Conservation (phyloP, 2,888 invertebrate species). For the Andrena bicolor region DNA sequence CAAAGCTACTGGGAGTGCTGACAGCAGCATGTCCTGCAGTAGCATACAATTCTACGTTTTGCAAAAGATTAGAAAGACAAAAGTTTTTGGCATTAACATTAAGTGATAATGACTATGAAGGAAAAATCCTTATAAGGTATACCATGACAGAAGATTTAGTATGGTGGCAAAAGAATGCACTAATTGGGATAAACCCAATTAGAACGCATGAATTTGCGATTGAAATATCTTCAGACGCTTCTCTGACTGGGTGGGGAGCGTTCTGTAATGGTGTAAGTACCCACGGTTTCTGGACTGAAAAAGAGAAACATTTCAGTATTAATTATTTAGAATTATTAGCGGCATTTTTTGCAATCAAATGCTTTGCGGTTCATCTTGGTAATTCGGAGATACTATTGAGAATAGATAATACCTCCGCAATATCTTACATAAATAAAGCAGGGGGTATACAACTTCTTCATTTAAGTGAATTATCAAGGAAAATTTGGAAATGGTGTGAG, state of each 20-base stretch:
- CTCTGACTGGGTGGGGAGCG: background rate
- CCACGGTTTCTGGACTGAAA: background rate
- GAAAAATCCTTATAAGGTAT: background rate
- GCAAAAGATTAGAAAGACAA: slow-evolving; percentile 1
- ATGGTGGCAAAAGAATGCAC: background rate
- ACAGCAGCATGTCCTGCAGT: slow-evolving; percentile 3
- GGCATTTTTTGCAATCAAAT: background rate
- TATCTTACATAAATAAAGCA: background rate
- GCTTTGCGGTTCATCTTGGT: background rate
- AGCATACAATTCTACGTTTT: background rate
- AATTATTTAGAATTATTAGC: slow-evolving; percentile 1
- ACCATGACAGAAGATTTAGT: background rate
- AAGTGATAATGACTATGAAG: background rate
- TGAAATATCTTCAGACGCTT: background rate
- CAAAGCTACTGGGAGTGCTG: background rate
- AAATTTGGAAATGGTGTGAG: slow-evolving; percentile 23
- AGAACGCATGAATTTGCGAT: background rate
- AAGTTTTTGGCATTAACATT: background rate
- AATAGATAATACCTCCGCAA: background rate
- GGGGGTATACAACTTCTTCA: background rate
- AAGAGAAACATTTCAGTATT: background rate
- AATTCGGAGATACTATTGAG: background rate
- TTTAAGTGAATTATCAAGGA: background rate
- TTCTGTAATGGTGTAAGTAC: background rate
- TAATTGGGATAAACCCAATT: background rate